A percentile compares a stretch with the other conserved stretches of the same genome.
phyloP scores from a whole-genome alignment of 2,888 invertebrate genomes.

The Drosophila mulleri region DNA sequence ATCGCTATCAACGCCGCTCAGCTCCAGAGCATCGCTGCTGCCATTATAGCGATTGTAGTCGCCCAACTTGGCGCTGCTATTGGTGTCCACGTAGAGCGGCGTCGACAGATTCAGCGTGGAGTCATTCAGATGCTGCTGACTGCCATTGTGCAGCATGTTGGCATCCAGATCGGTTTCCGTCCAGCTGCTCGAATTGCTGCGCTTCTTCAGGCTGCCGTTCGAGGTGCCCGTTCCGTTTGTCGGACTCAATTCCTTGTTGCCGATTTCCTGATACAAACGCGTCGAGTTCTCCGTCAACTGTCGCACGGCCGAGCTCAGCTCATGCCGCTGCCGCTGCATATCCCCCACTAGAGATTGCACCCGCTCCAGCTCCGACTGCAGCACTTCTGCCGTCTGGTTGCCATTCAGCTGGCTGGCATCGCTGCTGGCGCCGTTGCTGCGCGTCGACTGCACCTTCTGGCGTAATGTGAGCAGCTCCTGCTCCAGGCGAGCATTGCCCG shows the following conservation, averaged over 20 bases:
- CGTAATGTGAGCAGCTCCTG: constrained; percentile 93
- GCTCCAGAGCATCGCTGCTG: constrained; percentile 83
- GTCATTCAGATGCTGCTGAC: constrained; percentile 88
- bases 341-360: constrained; percentile 95
- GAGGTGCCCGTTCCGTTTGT: constrained; percentile 55
- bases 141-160: constrained; percentile 87
- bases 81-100: constrained; percentile 90
- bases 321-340: constrained; percentile 93
- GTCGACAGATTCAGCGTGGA: constrained; percentile 84
- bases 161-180: constrained; percentile 96
- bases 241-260: constrained; percentile 83
- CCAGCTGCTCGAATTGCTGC: constrained; percentile 90
- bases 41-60: constrained; percentile 83
- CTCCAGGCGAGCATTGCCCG: constrained; percentile 94
- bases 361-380: constrained; percentile 92
- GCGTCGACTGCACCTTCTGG: constrained; percentile 92
- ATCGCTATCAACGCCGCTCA: constrained; percentile 84
- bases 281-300: constrained; percentile 93
- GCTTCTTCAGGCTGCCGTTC: constrained; percentile 86
- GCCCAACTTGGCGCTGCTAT: constrained; percentile 74
- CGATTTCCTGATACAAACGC: constrained; percentile 88
- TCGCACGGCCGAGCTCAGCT: constrained; percentile 93
- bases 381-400: constrained; percentile 87
- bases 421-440: constrained; percentile 85
- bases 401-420: constrained; percentile 84